Percentiles rank a stretch among this genome's conserved stretches.
phyloP scores from a whole-genome alignment of 1,140 invertebrate species.

The Drosophila mauritiana region DNA sequence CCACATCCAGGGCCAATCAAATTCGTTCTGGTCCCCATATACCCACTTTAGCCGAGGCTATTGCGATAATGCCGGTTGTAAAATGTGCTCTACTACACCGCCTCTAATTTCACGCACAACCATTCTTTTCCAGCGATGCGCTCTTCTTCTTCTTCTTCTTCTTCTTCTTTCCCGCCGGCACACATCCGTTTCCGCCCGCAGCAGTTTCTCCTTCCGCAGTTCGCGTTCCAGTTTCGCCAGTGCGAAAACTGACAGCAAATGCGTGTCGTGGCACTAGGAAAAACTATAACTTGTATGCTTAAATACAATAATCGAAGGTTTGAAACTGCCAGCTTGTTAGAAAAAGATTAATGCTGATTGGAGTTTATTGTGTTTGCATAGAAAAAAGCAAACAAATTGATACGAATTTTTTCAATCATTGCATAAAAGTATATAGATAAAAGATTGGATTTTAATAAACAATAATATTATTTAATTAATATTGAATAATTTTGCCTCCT shows the following conservation, averaged over 20 bases:
- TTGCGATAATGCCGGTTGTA: conserved; percentile 61
- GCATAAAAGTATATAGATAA: no score
- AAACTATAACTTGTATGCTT: background rate
- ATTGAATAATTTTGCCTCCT: no score
- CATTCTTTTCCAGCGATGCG: conserved; percentile 15
- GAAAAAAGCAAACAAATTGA: no score
- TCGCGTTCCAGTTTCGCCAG: conserved; percentile 54
- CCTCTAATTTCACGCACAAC: conserved; percentile 35
- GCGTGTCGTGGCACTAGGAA: conserved; percentile 8
- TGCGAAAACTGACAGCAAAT: conserved; percentile 48
- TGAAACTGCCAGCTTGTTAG: no score
- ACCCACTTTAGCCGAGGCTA: conserved; percentile 28
- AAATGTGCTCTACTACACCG: conserved; percentile 47
- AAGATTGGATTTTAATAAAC: no score
- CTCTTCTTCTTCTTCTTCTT: background rate
- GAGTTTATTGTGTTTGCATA: no score
- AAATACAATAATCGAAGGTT: background rate
- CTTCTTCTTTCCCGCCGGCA: background rate
- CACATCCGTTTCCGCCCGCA: conserved; percentile 65
- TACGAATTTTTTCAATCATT: no score
- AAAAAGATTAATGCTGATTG: no score
- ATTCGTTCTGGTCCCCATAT: conserved; percentile 31
- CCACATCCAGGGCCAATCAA: conserved; percentile 68
- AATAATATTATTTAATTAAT: no score
- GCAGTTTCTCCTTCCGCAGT: conserved; percentile 51